Conservation (phyloP, 2,888 invertebrate genomes). For the Euphydryas editha region DNA sequence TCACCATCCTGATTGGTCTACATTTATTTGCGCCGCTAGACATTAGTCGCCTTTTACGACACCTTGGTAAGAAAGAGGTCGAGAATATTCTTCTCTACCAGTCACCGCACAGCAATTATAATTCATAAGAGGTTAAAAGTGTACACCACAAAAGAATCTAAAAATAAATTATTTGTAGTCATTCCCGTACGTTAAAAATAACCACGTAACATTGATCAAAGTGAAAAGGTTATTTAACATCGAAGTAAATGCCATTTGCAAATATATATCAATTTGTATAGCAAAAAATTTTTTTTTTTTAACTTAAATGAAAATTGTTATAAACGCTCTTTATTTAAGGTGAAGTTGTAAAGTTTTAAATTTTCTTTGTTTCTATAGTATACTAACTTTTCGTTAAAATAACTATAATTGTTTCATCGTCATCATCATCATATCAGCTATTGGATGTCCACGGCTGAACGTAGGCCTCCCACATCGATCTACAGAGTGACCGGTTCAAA, state of each 20-base stretch:
- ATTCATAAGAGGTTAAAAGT: background rate
- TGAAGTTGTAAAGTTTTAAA: slow-evolving; percentile 9
- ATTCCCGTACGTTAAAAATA: slow-evolving; percentile 14
- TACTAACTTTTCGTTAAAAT: background rate
- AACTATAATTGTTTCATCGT: no score
- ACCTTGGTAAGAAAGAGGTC: no score
- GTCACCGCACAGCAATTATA: no score
- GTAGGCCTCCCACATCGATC: no score
- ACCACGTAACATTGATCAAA: slow-evolving; percentile 27
- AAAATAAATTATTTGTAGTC: background rate
- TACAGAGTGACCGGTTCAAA: no score
- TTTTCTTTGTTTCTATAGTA: background rate
- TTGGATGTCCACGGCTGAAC: no score
- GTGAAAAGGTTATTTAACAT: slow-evolving; percentile 13
- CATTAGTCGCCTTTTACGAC: no score
- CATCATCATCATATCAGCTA: no score
- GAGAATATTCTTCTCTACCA: no score
- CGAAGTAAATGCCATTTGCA: background rate
- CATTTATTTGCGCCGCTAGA: no score
- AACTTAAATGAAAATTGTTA: slow-evolving; percentile 5
- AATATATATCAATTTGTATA: background rate
- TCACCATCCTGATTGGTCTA: no score
- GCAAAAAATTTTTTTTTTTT: background rate
- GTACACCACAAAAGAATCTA: background rate
- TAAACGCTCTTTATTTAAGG: slow-evolving; percentile 22